Evolutionary conservation across 2,888 invertebrate species (phyloP).

Genomic region (Vesta saturnalis): DNA sequence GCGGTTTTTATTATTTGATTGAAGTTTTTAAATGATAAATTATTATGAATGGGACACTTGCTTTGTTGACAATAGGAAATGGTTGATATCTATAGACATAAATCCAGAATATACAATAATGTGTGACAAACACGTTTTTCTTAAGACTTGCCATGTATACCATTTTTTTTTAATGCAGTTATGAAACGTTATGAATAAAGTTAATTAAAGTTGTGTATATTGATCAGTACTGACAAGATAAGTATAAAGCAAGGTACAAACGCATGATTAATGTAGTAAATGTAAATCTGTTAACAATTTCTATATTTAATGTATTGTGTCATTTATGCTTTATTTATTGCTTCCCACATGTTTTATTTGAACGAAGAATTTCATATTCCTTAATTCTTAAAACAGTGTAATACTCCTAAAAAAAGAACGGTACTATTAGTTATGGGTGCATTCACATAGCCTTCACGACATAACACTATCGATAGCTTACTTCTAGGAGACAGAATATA

Average conservation of each 20-base stretch:
- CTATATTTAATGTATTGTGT: background rate
- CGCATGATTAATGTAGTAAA: background rate
- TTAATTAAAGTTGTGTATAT: slow-evolving; percentile 9
- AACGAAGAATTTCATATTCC: no score
- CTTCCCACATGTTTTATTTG: no score
- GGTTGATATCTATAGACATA: slow-evolving; percentile 6
- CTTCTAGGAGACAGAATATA: no score
- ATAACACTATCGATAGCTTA: no score
- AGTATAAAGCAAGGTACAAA: background rate
- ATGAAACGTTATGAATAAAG: slow-evolving; percentile 6
- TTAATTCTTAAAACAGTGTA: background rate
- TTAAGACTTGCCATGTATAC: background rate
- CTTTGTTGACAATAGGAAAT: slow-evolving; percentile 8
- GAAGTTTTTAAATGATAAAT: slow-evolving; percentile 5
- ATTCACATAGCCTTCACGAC: no score
- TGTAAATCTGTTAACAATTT: background rate
- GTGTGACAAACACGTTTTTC: background rate
- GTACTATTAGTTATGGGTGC: no score
- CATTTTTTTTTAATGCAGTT: background rate
- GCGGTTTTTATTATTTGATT: background rate
- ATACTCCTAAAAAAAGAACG: no score
- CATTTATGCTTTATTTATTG: background rate
- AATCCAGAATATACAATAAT: background rate
- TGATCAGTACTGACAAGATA: slow-evolving; percentile 12
- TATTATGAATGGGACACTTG: slow-evolving; percentile 5